Conservation (phyloP, 2,888 invertebrate genomes). For the Scaeva pyrastri region DNA sequence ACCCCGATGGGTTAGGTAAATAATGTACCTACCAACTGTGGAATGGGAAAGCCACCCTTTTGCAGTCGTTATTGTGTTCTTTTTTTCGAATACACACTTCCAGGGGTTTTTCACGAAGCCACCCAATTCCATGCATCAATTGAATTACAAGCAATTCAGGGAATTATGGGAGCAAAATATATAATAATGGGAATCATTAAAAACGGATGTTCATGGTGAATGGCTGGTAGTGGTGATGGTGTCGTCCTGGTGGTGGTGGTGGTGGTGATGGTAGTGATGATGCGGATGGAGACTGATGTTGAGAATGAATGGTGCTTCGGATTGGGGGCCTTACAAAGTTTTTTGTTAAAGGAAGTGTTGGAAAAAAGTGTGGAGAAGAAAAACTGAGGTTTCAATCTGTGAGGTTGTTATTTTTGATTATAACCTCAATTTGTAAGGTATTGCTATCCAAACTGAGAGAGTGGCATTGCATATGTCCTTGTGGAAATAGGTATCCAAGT, state of each 20-base stretch:
- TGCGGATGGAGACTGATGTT: constrained; percentile 11
- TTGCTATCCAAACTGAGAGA: not conserved
- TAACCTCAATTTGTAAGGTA: constrained; percentile 23
- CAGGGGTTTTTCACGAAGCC: constrained; percentile 16
- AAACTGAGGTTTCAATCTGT: not conserved
- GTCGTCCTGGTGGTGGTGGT: constrained; percentile 1
- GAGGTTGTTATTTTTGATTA: constrained; percentile 14
- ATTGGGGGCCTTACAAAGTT: constrained; percentile 6
- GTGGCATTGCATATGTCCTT: constrained; percentile 7
- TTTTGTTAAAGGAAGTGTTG: constrained; percentile 14
- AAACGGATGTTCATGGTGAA: constrained; percentile 70
- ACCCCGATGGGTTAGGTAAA: not conserved
- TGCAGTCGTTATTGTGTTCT: not conserved
- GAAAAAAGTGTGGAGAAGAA: not conserved
- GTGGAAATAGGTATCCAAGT: no score
- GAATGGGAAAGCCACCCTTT: constrained; percentile 18
- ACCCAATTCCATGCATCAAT: constrained; percentile 65
- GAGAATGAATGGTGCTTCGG: not conserved
- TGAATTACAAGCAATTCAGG: constrained; percentile 75
- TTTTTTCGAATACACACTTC: not conserved
- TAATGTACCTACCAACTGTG: not conserved
- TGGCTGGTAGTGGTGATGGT: constrained; percentile 9
- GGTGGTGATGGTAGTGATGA: not conserved
- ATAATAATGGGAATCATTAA: constrained; percentile 75
- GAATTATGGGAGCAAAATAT: constrained; percentile 75